A percentile compares a stretch with the other conserved stretches of the same genome.
Evolutionary conservation across 2,888 invertebrate genomes (phyloP).

Genomic region (Nezara viridula): DNA sequence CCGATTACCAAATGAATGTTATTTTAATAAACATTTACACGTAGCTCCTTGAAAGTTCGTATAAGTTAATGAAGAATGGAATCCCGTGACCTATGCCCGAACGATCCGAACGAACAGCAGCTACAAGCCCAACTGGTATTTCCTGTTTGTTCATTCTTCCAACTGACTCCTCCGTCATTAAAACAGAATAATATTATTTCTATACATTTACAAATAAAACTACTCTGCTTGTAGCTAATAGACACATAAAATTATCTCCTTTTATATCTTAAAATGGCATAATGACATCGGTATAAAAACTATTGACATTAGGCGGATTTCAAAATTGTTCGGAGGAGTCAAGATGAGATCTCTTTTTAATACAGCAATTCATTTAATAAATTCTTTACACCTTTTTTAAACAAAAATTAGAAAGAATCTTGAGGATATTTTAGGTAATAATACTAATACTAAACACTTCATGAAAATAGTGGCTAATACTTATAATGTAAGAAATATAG

Average conservation of each 20-base stretch:
- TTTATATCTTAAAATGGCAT: neutral
- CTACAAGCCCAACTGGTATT: constrained; percentile 14
- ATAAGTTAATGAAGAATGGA: neutral
- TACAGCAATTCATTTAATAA: too few relatives aligned
- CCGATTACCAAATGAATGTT: too few relatives aligned
- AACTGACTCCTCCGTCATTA: constrained; percentile 1
- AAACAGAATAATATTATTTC: neutral
- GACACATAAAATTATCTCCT: neutral
- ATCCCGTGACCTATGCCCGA: constrained; percentile 1
- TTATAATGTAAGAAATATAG: too few relatives aligned
- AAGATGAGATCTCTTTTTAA: too few relatives aligned
- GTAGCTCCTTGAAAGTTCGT: neutral
- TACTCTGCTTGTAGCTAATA: neutral
- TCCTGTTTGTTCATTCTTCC: constrained; percentile 14
- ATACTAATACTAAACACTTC: too few relatives aligned
- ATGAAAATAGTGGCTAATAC: too few relatives aligned
- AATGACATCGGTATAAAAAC: neutral
- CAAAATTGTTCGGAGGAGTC: too few relatives aligned
- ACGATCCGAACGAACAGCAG: neutral
- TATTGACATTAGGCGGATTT: neutral
- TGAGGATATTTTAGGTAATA: too few relatives aligned
- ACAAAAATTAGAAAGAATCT: too few relatives aligned
- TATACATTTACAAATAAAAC: neutral
- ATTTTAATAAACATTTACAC: too few relatives aligned
- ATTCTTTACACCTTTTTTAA: too few relatives aligned